Evolutionary conservation across 1,140 invertebrate species (phyloP), one percentile per base, ranked within the genome.

Genomic region (Ylistrum balloti): DNA sequence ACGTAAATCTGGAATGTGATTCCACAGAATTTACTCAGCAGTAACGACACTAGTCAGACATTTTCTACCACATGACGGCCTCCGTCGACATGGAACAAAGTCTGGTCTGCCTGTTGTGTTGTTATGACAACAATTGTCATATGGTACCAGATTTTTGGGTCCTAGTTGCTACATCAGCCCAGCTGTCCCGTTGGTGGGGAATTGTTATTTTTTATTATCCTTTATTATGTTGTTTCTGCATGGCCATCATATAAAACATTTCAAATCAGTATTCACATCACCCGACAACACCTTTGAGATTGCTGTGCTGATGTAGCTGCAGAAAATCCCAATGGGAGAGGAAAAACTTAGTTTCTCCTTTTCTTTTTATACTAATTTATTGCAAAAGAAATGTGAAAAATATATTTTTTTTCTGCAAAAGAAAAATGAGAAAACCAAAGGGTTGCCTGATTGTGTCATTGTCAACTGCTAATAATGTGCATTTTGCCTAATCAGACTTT

Each of bases 171-270:
- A 11, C 56, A 74, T 74, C 56, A 74, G 56, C 56, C 56, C 56
- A 74, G 56, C n/a, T 28, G 15, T 74, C 56, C 17, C 56, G 28
- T 74, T 28, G 56, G 56, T 74, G 56, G 56, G 56, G 56, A 74
- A 74, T 74, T 74, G 56, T 74, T 74, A 74, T 74, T 74, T 74
- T 74, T 74, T 74, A 74, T 74, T 74, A 74, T 74, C 56, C 56
- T 74, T 74, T 74, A 74, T 74, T 74, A 74, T 28, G 56, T 74
- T 74, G 56, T 74, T 74, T 74, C n/a, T 74, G 56, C 56, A 74
- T 74, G 56, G 56, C 56, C 56, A 74, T 74, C 56, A 74, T 74
- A 74, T 74, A 74, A 74, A 74, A 74, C 56, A 74, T 74, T 74
- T 28, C n/a, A 74, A 74, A 74, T 74, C 56, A 74, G 56, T 74